phyloP scores from a whole-genome alignment of 1,140 invertebrate genomes.

The Drosophila pseudoobscura region DNA sequence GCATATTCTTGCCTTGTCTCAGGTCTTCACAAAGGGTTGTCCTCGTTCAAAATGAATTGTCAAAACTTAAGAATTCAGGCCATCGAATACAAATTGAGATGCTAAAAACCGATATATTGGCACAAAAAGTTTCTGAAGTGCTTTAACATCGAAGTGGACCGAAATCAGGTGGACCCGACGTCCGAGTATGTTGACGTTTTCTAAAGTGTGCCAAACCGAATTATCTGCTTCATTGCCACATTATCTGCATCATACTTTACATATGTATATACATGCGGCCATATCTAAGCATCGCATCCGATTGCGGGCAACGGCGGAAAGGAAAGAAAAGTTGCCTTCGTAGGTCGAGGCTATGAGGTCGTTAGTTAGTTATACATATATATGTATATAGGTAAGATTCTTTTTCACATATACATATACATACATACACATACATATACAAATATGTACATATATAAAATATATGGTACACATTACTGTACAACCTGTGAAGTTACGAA shows the following conservation, averaged over 20 bases:
- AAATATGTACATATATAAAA: too few relatives aligned
- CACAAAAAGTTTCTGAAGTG: not conserved
- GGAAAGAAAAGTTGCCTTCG: too few relatives aligned
- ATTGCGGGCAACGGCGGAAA: too few relatives aligned
- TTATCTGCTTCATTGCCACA: constrained; percentile 35
- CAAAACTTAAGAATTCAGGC: not conserved
- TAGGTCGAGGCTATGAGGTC: too few relatives aligned
- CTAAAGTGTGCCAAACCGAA: constrained; percentile 46
- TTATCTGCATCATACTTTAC: not conserved
- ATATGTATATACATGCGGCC: too few relatives aligned
- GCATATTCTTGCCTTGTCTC: not conserved
- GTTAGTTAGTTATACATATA: too few relatives aligned
- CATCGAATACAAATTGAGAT: constrained; percentile 19
- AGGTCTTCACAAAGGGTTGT: not conserved
- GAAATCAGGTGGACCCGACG: constrained; percentile 9
- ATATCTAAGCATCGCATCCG: too few relatives aligned
- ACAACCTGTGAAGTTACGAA: too few relatives aligned
- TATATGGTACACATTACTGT: too few relatives aligned
- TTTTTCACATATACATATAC: too few relatives aligned
- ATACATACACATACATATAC: too few relatives aligned
- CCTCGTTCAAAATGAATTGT: constrained; percentile 2
- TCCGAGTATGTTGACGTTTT: constrained; percentile 36
- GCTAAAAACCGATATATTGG: not conserved
- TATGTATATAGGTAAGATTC: too few relatives aligned
- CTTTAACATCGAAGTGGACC: not conserved